Percentiles rank a stretch among this genome's conserved stretches.
phyloP scores from a whole-genome alignment of 2,797 vertebrate genomes.

The Pyrrhura leucotis region DNA sequence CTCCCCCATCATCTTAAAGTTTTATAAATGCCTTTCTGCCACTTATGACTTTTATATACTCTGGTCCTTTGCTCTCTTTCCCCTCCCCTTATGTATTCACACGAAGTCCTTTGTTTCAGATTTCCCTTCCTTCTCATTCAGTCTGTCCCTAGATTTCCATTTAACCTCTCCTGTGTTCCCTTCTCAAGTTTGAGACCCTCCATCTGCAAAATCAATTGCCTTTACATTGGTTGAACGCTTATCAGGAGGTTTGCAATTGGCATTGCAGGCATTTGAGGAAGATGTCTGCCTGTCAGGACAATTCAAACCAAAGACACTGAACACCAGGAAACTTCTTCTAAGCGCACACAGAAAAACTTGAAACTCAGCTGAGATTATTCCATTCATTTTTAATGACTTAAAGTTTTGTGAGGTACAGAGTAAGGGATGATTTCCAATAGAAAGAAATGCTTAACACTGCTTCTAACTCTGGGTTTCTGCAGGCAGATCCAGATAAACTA shows the following conservation, averaged over 20 bases:
- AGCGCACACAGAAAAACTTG: background rate
- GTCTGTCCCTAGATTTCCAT: background rate
- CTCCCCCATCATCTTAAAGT: background rate
- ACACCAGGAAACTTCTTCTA: background rate
- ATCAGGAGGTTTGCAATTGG: background rate
- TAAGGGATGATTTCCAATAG: background rate
- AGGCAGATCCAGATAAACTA: background rate
- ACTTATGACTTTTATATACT: background rate
- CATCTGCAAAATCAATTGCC: background rate
- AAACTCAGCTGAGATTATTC: background rate
- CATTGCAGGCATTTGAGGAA: background rate
- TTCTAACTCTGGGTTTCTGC: background rate
- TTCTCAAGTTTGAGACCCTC: background rate
- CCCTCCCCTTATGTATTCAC: rapidly evolving
- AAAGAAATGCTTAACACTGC: background rate
- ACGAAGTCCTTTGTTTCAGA: background rate
- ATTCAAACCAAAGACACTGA: background rate
- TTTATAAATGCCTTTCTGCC: background rate
- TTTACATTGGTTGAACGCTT: background rate
- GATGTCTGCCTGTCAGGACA: background rate
- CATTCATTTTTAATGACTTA: background rate
- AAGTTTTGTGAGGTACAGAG: background rate
- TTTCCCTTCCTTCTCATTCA: background rate
- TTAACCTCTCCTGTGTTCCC: background rate
- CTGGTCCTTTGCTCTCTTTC: background rate